Base-by-base conservation (phyloP, 1,140 invertebrate genomes). In the Drosophila kepulauana region DNA sequence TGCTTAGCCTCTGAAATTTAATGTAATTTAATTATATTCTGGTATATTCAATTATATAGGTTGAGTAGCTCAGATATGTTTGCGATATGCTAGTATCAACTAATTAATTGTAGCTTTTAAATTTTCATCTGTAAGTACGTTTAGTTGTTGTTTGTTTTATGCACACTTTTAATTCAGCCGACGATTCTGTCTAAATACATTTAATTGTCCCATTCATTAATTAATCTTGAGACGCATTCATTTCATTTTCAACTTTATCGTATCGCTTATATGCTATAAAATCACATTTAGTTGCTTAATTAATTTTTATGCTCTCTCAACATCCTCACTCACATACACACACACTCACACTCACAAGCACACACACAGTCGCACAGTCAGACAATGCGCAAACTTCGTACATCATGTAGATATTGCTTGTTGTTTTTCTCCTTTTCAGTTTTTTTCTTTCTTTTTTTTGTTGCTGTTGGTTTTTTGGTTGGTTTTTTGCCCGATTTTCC, bases 281-380 rank as follows among this genome's bases (percentile, higher is more conserved):
- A 92, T 92, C 88, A 92, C 91, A 92, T 92, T 92, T 91, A 92
- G 91, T 92, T 92, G 85, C 91, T 92, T 92, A 92, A 87, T 91
- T 82, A 91, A 86, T 75, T 81, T 86, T 78, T 87, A 86, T 78
- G 58, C 52, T 52, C 63, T 41, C 35, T 20, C 28, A 7, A 15
- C 20, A 28, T 57, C n/a, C 35, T 11, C 20, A 3, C 10, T 13
- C 7, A 20, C 41, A 48, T 46, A 20, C 30, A 43, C 52, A 35
- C 46, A 30, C 38, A 61, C 43, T 35, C 43, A 43, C 59, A 35
- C 35, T 46, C 46, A 51, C 43, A 25, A 28, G 48, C 56, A 52
- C 25, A 54, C 65, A 59, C 61, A 28, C 72, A n/a, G 33, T 62
- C 52, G 41, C 49, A 57, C 41, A 71, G 41, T 58, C 75, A 80